Conservation (phyloP, 2,888 invertebrate genomes). For the Resseliella maxima region DNA sequence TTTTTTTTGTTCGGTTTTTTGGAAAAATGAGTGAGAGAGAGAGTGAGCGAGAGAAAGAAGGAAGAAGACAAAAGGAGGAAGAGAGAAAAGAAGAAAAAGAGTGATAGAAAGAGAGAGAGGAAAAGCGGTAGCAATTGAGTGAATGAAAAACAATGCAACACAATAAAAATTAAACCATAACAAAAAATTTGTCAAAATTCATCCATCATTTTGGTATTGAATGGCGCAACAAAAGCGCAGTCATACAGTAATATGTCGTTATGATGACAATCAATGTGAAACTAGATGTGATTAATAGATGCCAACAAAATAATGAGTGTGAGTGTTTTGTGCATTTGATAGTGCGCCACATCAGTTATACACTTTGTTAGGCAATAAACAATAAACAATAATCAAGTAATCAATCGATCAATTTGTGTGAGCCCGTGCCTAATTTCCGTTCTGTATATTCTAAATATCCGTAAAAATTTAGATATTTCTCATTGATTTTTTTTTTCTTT, state of each 20-base stretch:
- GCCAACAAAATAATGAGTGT: background rate
- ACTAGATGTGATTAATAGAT: slow-evolving; percentile 35
- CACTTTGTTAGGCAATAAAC: slow-evolving; percentile 15
- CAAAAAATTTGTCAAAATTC: slow-evolving; percentile 51
- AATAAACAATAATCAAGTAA: background rate
- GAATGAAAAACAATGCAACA: background rate
- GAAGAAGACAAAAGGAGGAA: background rate
- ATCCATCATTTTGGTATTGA: slow-evolving; percentile 26
- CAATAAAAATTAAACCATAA: slow-evolving; percentile 54
- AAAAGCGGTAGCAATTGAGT: too few relatives aligned
- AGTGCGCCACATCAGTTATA: background rate
- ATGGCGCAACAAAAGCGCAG: slow-evolving; percentile 15
- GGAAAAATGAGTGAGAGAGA: background rate
- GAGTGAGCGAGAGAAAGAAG: background rate
- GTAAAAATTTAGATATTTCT: slow-evolving; percentile 44
- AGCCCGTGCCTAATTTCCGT: slow-evolving; percentile 33
- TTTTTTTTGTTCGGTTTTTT: background rate
- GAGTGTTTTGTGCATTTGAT: background rate
- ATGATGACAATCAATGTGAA: background rate
- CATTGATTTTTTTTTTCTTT: background rate
- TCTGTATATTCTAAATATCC: background rate
- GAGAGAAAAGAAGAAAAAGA: background rate
- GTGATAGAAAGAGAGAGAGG: background rate
- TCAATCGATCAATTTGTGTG: slow-evolving; percentile 24
- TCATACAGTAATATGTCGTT: slow-evolving; percentile 24